Evolutionary conservation across 1,140 invertebrate genomes (phyloP), one percentile per base, ranked within the genome.

Genomic region (Proctacanthus coquilletti): DNA sequence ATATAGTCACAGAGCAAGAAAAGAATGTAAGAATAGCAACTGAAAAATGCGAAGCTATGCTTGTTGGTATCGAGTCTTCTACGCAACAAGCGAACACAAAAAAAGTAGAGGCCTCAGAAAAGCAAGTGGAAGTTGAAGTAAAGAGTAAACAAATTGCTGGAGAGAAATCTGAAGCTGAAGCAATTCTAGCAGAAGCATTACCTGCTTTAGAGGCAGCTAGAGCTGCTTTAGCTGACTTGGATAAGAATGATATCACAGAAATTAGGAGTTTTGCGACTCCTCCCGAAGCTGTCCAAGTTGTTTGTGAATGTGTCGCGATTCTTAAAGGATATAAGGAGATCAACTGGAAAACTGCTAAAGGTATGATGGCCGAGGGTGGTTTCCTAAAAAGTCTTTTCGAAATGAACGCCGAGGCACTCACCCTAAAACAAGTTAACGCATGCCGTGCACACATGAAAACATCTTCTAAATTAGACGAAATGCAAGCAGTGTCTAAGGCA

Each of bases 221-320:
- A 51, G 43, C 74, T 3, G 85, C 86, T 1, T 64, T 94, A 0
- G 68, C 72, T 5, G 77, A 86, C 42, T 61, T 94, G 6, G 80
- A 89, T 29, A 92, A 89, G 61, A 68, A 74, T 1, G 87, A 92
- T 51, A 89, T 94, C 41, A 87, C 84, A 20, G 87, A 93, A 69
- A 91, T 93, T 46, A 49, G 49, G 36, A 68, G 84, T 41, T 91
- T 92, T 54, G 78, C 83, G 20, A 88, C 84, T n/a, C 86, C 87
- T 0, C 85, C 86, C 0, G 78, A 86, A 45, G 72, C 83, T 23
- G 85, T 92, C 13, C 85, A 89, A 60, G 67, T 79, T 2, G 77
- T 92, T 0, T 85, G 83, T 49, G 86, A 92, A 56, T 89, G 84
- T 48, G 75, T 92, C 17, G 80, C 80, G 0, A 84, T 91, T 36